phyloP scores from a whole-genome alignment of 2,113 vertebrate species.

The Urocynchramus pylzowi region DNA sequence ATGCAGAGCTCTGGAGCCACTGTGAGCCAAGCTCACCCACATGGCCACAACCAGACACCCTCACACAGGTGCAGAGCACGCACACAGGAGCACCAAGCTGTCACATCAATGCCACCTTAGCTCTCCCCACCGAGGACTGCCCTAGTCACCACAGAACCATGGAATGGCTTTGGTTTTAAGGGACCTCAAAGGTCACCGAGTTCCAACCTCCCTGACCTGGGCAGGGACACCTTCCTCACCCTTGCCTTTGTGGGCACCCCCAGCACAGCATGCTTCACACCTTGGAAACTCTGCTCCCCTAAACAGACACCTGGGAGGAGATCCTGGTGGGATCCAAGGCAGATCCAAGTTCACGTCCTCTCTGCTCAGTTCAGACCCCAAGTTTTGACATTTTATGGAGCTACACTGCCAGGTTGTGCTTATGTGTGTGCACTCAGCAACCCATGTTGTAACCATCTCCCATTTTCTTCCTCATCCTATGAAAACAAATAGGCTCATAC shows the following conservation, averaged over 20 bases:
- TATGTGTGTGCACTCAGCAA: accelerated
- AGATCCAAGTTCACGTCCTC: background rate
- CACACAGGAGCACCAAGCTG: background rate
- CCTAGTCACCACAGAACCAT: background rate
- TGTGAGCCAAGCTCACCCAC: background rate
- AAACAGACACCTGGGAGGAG: background rate
- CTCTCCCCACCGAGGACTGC: background rate
- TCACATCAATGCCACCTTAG: too few relatives aligned
- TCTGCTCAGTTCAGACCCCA: background rate
- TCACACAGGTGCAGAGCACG: background rate
- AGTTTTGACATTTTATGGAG: background rate
- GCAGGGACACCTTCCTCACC: background rate
- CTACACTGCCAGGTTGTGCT: background rate
- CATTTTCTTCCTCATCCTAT: background rate
- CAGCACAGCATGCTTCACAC: accelerated
- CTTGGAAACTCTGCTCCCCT: background rate
- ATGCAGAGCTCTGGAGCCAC: background rate
- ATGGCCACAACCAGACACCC: background rate
- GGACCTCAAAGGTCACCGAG: background rate
- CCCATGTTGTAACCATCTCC: background rate
- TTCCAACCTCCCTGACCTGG: background rate
- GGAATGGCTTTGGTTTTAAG: background rate
- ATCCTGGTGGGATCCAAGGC: background rate
- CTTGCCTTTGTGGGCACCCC: too few relatives aligned
- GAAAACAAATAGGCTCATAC: background rate